A percentile compares a stretch with the other conserved stretches of the same genome.
Evolutionary conservation across 2,113 vertebrate species (phyloP).

Genomic region (Gopherus evgoodei): DNA sequence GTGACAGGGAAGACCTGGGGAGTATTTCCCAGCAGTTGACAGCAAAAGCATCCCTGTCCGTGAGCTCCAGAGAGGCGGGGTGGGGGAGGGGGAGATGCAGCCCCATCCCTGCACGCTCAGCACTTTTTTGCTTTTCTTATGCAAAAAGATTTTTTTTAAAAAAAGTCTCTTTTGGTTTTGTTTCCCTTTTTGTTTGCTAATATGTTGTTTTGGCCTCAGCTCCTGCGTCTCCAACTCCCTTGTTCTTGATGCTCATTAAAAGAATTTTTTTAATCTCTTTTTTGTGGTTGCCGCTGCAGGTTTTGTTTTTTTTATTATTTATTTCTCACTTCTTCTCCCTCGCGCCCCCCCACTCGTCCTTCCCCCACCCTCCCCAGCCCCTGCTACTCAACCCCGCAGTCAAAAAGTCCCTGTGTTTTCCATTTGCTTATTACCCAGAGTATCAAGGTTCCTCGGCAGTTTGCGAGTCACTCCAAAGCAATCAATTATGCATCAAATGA

Average conservation of each 20-base stretch:
- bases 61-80: neutral
- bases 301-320: constrained; percentile 46
- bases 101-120: constrained; percentile 18
- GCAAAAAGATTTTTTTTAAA: neutral
- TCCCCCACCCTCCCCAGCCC: neutral
- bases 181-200: constrained; percentile 65
- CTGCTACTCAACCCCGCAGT: constrained; percentile 62
- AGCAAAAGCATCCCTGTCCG: neutral
- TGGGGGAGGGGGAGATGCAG: neutral
- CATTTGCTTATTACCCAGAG: constrained; percentile 66
- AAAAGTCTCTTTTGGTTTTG: constrained; percentile 27
- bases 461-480: constrained; percentile 73
- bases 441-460: constrained; percentile 74
- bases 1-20: rapidly evolving
- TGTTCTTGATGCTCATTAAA: constrained; percentile 72
- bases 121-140: constrained; percentile 7
- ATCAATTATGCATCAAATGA: constrained; percentile 85
- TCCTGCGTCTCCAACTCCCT: constrained; percentile 29
- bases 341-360: neutral
- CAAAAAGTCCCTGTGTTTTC: constrained; percentile 69
- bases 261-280: constrained; percentile 30
- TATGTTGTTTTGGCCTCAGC: constrained; percentile 66
- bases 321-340: constrained; percentile 21
- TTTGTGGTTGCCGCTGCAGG: neutral
- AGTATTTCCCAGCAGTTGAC: neutral